These are phyloP conservation scores for Paramacrobiotus metropolitanus DNA, from an alignment of 1,140 invertebrate species.

Conservation along the genomic window DNA sequence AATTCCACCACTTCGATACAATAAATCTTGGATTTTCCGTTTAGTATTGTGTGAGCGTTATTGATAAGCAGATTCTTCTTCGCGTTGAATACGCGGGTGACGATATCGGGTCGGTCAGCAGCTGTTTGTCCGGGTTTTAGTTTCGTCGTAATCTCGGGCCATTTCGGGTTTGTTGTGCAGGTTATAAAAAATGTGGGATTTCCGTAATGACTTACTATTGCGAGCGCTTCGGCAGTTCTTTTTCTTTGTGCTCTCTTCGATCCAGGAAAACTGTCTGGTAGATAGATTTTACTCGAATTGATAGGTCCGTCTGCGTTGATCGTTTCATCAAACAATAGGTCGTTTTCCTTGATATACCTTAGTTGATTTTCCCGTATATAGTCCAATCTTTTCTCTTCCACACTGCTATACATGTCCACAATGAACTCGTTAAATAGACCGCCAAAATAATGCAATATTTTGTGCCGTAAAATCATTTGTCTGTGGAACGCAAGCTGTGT, in stretches of 20 bases:
- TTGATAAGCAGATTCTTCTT: constrained; percentile 20
- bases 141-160: constrained; percentile 23
- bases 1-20: constrained; percentile 18
- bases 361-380: constrained; percentile 8
- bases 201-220: constrained; percentile 15
- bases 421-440: constrained; percentile 13
- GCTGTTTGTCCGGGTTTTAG: constrained; percentile 15
- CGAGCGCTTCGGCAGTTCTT: constrained; percentile 13
- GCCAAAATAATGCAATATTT: constrained; percentile 11
- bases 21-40: constrained; percentile 5
- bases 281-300: constrained; percentile 10
- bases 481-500: background rate
- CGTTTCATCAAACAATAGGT: constrained; percentile 4
- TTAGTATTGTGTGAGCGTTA: constrained; percentile 12
- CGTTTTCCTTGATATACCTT: constrained; percentile 11
- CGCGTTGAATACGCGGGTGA: constrained; percentile 20
- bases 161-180: constrained; percentile 27
- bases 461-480: constrained; percentile 7
- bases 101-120: constrained; percentile 20
- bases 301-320: constrained; percentile 7
- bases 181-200: constrained; percentile 21
- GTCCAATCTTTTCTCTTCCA: constrained; percentile 12
- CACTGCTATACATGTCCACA: constrained; percentile 12
- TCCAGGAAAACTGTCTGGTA: constrained; percentile 11
- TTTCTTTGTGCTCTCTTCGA: constrained; percentile 8